Evolutionary conservation across 92 coral and sea anemone genomes (phyloP), one percentile per base, ranked within the genome.

Genomic region (Metridium senile): DNA sequence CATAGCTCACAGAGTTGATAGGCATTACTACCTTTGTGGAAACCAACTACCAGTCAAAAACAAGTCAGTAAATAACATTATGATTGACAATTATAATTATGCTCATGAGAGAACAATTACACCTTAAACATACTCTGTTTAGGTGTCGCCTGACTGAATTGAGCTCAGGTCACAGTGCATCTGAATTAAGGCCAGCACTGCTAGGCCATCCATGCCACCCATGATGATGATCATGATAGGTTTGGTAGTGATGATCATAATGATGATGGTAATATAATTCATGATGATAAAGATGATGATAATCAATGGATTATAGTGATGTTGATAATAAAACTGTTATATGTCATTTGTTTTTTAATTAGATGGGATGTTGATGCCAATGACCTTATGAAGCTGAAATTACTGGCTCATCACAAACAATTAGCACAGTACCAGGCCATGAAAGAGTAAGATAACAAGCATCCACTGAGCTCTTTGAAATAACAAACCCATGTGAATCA

Each of bases 1-100:
- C 47, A 83, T 86, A 58, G 33, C 83, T 27, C 97, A 94, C 66
- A 84, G 98, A 63, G 78, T 92, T 33, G 98, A 94, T 78, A 87
- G 85, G 51, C 93, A 93, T 19, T 94, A 94, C 66, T 94, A 92
- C 33, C 87, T 94, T 84, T 64, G 93, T n/a, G 98, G 98, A 49
- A 52, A 83, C 1, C 78, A 81, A 71, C 26, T 94, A 61, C 97
- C 97, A 20, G 72, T 94, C 19, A 75, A 81, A 82, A 79, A 83
- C 82, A 92, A 87, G 98, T 89, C n/a, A 46, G 78, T 39, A 39
- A 39, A 39, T 39, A 39, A 4, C 8, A 39, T 39, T 13, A 39
- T 39, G 49, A 39, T 39, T 39, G 49, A 39, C 13, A 4, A 39
- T 39, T 39, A 13, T 39, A 13, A 39, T 39, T 39, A 39, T 39